A percentile compares a stretch with the other conserved stretches of the same genome.
Conservation (phyloP, 2,888 invertebrate genomes). For the Villa cingulata region DNA sequence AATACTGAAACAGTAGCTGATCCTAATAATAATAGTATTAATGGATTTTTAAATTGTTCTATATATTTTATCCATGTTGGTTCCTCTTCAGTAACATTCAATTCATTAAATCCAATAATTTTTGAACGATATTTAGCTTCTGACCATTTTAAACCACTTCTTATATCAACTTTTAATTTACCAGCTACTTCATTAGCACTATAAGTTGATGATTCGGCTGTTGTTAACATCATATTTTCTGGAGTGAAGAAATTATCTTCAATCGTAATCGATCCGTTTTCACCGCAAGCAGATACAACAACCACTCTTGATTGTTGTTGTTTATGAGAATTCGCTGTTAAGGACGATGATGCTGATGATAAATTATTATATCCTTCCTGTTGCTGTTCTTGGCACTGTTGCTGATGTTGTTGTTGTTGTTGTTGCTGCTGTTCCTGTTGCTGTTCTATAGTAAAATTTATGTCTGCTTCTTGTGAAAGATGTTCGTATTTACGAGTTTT, state of each 20-base stretch:
- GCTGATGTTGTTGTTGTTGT: too few relatives aligned
- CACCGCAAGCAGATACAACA: too few relatives aligned
- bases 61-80: constrained; percentile 98
- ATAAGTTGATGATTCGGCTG: constrained; percentile 53
- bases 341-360: too few relatives aligned
- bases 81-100: constrained; percentile 84
- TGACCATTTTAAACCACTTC: constrained; percentile 69
- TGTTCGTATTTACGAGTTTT: too few relatives aligned
- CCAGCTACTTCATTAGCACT: constrained; percentile 65
- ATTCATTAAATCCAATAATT: constrained; percentile 88
- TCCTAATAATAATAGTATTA: constrained; percentile 80
- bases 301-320: too few relatives aligned
- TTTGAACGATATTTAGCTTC: constrained; percentile 77
- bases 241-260: constrained; percentile 7
- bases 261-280: too few relatives aligned
- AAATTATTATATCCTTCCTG: too few relatives aligned
- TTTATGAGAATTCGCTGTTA: too few relatives aligned
- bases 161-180: constrained; percentile 63
- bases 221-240: constrained; percentile 51
- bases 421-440: too few relatives aligned
- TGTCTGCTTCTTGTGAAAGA: too few relatives aligned
- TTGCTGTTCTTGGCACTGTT: too few relatives aligned
- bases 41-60: constrained; percentile 96
- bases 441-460: too few relatives aligned
- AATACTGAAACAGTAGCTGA: constrained; percentile 89